Evolutionary conservation across 2,113 vertebrate species (phyloP).

Genomic region (Xerus inauris): DNA sequence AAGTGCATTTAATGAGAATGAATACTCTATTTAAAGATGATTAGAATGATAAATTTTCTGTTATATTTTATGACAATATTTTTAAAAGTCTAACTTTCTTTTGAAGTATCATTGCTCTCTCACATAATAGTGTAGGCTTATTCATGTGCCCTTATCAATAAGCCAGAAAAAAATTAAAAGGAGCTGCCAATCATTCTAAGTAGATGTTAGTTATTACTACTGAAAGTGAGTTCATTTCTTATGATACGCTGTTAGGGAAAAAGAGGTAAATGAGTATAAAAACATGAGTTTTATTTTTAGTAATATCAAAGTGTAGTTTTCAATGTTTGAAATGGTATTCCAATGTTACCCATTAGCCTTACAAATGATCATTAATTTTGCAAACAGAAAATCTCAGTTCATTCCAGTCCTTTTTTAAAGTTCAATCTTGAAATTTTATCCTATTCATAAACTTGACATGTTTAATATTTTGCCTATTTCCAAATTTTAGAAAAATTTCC

Average conservation of each 20-base stretch:
- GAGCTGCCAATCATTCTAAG: not conserved
- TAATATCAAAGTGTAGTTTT: not conserved
- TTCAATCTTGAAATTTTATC: not conserved
- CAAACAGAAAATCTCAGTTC: not conserved
- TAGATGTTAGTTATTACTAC: not conserved
- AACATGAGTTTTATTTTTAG: not conserved
- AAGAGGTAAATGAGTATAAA: rapidly evolving
- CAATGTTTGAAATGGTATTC: not conserved
- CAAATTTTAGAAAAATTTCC: not conserved
- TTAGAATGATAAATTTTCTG: not conserved
- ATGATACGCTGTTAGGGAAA: not conserved
- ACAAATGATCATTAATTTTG: not conserved
- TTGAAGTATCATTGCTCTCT: not conserved
- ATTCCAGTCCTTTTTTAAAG: not conserved
- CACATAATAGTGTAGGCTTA: not conserved
- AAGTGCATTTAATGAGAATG: not conserved
- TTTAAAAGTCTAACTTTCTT: not conserved
- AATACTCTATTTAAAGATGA: not conserved
- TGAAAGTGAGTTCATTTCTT: not conserved
- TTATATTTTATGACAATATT: not conserved
- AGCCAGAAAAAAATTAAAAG: not conserved
- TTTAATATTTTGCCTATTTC: not conserved
- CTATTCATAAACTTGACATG: not conserved
- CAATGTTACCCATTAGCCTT: not conserved
- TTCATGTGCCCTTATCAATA: not conserved